A percentile compares a stretch with the other conserved stretches of the same genome.
These are phyloP conservation scores for Barnardius zonarius DNA, from an alignment of 2,113 vertebrate genomes.

Conservation along the genomic window DNA sequence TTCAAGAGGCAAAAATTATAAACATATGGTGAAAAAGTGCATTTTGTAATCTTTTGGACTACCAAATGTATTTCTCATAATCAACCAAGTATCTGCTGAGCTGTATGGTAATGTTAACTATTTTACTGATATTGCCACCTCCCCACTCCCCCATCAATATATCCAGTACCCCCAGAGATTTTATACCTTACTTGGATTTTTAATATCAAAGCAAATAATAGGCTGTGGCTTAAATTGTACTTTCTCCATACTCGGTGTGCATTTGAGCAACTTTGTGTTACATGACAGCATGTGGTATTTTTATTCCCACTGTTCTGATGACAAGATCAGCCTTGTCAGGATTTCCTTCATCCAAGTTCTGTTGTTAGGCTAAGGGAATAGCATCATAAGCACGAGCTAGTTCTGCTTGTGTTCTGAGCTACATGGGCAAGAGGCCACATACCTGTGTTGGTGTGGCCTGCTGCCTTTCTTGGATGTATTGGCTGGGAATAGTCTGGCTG, in stretches of 20 bases:
- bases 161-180: rapidly evolving
- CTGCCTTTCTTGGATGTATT: neutral
- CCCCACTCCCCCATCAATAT: neutral
- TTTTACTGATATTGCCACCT: neutral
- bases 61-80: neutral
- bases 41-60: neutral
- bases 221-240: neutral
- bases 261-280: neutral
- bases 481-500: neutral
- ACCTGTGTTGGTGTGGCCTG: conserved; percentile 1
- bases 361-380: neutral
- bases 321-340: neutral
- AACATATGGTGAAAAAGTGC: neutral
- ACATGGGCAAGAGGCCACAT: neutral
- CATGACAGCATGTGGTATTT: neutral
- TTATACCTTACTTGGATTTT: neutral
- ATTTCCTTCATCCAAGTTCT: neutral
- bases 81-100: neutral
- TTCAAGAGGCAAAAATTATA: neutral
- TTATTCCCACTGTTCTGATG: neutral
- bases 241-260: neutral
- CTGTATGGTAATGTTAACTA: neutral
- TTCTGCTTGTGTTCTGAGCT: neutral
- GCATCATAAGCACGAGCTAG: neutral
- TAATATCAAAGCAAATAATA: neutral